Conservation (phyloP, 2,113 vertebrate genomes). For the Anser brachyrhynchus region DNA sequence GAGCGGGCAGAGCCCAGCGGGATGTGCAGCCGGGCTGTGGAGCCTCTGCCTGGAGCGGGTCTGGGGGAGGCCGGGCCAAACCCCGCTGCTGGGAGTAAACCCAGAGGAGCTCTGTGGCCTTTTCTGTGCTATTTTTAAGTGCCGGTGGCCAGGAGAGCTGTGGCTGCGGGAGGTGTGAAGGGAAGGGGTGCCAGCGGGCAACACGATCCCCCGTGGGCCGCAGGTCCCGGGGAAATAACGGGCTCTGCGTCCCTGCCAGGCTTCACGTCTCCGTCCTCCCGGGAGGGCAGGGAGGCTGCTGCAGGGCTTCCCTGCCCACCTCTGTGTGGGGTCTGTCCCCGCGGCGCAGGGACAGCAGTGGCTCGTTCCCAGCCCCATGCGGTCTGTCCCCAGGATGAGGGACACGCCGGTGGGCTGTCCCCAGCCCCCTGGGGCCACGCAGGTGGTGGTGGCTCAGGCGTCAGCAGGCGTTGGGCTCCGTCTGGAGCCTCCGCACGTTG, state of each 20-base stretch:
- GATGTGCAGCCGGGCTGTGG: background rate
- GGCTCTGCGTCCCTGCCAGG: background rate
- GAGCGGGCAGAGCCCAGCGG: background rate
- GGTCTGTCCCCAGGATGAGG: background rate
- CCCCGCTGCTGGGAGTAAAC: background rate
- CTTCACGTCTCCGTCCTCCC: background rate
- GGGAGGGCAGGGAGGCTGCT: background rate
- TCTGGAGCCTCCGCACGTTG: background rate
- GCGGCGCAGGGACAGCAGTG: rapidly evolving
- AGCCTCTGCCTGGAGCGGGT: background rate
- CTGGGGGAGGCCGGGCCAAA: background rate
- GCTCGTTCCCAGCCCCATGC: background rate
- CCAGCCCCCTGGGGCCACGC: rapidly evolving
- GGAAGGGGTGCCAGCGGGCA: background rate
- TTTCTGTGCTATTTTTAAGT: slow-evolving; percentile 60
- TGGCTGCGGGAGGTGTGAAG: background rate
- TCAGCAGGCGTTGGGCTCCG: background rate
- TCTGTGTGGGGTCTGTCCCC: background rate
- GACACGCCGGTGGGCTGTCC: background rate
- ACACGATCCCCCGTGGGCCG: background rate
- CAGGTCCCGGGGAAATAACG: background rate
- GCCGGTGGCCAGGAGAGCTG: background rate
- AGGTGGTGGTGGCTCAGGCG: background rate
- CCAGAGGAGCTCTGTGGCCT: background rate
- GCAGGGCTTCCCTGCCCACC: background rate